Evolutionary conservation across 37 sponge, comb jelly and placozoan species (phyloP).

Genomic region (Ephydatia muelleri): DNA sequence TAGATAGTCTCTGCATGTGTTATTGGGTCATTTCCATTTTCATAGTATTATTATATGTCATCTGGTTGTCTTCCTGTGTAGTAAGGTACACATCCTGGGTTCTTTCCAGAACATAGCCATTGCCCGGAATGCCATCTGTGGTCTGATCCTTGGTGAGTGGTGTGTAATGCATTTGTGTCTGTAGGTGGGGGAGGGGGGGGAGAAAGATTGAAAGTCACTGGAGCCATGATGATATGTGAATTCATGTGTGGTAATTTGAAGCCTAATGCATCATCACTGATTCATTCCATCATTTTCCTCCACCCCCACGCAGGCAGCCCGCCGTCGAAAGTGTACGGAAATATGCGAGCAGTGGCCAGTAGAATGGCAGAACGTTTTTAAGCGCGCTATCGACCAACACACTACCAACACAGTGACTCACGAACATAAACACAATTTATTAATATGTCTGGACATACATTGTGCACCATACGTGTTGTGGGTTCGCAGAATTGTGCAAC

Average conservation of each 20-base stretch:
- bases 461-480: background rate
- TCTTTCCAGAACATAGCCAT: conserved; percentile 97
- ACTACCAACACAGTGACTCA: background rate
- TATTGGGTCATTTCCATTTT: too few relatives aligned
- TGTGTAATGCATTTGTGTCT: background rate
- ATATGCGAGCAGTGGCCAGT: conserved; percentile 90
- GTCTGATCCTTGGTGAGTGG: conserved; percentile 87
- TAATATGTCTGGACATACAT: background rate
- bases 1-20: too few relatives aligned
- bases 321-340: conserved; percentile 97
- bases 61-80: conserved; percentile 13
- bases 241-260: background rate
- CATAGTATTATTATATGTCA: background rate
- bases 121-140: conserved; percentile 96
- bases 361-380: conserved; percentile 72
- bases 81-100: conserved; percentile 98
- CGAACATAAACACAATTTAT: background rate
- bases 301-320: conserved; percentile 77
- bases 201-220: background rate
- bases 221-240: background rate
- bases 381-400: background rate
- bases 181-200: background rate
- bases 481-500: background rate
- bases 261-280: background rate
- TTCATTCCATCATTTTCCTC: background rate